Evolutionary conservation across 1,140 invertebrate species (phyloP), one percentile per base, ranked within the genome.

Genomic region (Sweltsa coloradensis): DNA sequence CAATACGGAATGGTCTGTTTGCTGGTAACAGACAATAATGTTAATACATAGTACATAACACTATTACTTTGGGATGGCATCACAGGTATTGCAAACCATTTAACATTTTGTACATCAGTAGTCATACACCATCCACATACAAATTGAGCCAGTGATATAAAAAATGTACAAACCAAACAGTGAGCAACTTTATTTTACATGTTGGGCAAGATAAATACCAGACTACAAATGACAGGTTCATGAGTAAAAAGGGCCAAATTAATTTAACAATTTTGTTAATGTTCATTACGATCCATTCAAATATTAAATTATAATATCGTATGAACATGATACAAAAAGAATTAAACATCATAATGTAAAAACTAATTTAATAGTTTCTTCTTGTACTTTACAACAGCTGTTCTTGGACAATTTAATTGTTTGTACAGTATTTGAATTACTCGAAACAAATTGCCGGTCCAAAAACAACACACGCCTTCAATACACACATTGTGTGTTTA

Each of bases 241-340:
- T 29, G 13, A 18, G 26, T 31, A 19, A 31, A 44, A 16, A 31
- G 34, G 29, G 6, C 22, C 6, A 9, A 7, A 4, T 5, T 14
- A 37, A 37, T n/a, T 37, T 3, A n/a, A 6, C 2, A 37, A 37
- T 1, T 18, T 14, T n/a, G n/a, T n/a, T n/a, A n/a, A 37, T 9
- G 14, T 37, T 18, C 26, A 26, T 27, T 22, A 2, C 19, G 11
- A 23, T 44, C 21, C 22, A 44, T 31, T 44, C 26, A 44, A 44
- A 44, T 44, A 44, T 44, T 27, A 44, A 44, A 44, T 44, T 25
- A 44, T 31, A 44, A 44, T 44, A 34, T 16, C 16, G 29, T 23
- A 40, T 40, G 19, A 40, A 31, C 37, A 40, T 40, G 19, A 40
- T 13, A 40, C 37, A 40, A 40, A 19, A 44, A 27, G 25, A 44